These are phyloP conservation scores for Manis crassicaudata DNA, from an alignment of 2,797 vertebrate species.

Conservation along the genomic window DNA sequence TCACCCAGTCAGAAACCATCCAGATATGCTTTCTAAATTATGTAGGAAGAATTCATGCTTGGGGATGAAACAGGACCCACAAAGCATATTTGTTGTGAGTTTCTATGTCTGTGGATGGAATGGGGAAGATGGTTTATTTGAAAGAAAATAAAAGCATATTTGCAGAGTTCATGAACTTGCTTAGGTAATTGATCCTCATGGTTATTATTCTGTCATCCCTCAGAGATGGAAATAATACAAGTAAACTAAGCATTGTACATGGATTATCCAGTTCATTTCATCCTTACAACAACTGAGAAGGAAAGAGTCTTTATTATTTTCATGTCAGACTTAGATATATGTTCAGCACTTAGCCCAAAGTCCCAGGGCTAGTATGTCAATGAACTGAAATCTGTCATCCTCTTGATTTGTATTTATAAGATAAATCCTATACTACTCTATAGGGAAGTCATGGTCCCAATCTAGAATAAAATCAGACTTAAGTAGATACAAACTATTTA, in stretches of 20 bases:
- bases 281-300: background rate
- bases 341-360: constrained; percentile 8
- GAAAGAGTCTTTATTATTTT: background rate
- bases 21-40: background rate
- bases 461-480: constrained; percentile 19
- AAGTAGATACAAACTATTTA: background rate
- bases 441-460: background rate
- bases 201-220: background rate
- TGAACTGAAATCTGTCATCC: constrained; percentile 4
- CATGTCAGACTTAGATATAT: background rate
- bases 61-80: background rate
- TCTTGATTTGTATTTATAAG: constrained; percentile 30
- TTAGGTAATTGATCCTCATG: background rate
- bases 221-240: background rate
- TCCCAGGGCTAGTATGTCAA: background rate
- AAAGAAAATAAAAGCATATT: background rate
- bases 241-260: background rate
- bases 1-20: background rate
- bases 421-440: background rate
- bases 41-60: background rate
- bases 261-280: constrained; percentile 19
- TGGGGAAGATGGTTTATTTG: background rate
- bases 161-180: background rate
- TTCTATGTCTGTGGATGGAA: background rate
- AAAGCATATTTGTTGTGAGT: background rate